Base-by-base conservation (phyloP, 2,888 invertebrate genomes). In the Poecilus cupreus region DNA sequence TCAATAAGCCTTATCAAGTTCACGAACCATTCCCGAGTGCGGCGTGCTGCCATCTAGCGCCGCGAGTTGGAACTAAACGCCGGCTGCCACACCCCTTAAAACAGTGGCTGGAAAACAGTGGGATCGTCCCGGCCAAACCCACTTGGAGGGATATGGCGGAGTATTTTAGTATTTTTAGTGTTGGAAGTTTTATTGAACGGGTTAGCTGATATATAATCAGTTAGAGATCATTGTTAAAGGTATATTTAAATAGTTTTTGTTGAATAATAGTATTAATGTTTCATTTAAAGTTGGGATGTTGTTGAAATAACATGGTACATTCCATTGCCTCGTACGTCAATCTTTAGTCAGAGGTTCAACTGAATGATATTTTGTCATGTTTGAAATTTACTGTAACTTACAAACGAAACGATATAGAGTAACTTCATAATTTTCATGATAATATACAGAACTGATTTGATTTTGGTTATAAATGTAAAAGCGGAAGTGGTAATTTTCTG, bases 1-100 rank as follows among this genome's bases (percentile, higher is more conserved):
- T 85, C 85, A 83, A 85, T 84, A 84, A 83, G 83, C 81, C 82
- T 84, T 84, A 84, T 84, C 82, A 83, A 82, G 82, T 84, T 83
- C 80, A 72, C 72, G 39, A 80, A 80, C 80, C 72, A 54, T 70
- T 37, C 70, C 51, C 20, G 79, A 68, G 49, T 13, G 37, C 11
- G 68, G 24, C 22, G 68, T 80, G 72, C 39, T 54, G 80, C 39
- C 72, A 80, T 80, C 80, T 64, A 43, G 72, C 57, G 80, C 39
- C 32, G 10, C 13, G 16, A 43, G 37, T 4, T 26, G n/a, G 54
- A 32, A 80, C 80, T 57, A 79, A 68, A 68, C 24, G 70, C 32
- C 16, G 37, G 16, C 79, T 80, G 80, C 80, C 80, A 80, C 80
- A 80, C 80, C 80, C 80, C 80, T 80, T 80, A 80, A 80, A 54